phyloP scores from a whole-genome alignment of 2,888 invertebrate genomes.

The Latrodectus hesperus region DNA sequence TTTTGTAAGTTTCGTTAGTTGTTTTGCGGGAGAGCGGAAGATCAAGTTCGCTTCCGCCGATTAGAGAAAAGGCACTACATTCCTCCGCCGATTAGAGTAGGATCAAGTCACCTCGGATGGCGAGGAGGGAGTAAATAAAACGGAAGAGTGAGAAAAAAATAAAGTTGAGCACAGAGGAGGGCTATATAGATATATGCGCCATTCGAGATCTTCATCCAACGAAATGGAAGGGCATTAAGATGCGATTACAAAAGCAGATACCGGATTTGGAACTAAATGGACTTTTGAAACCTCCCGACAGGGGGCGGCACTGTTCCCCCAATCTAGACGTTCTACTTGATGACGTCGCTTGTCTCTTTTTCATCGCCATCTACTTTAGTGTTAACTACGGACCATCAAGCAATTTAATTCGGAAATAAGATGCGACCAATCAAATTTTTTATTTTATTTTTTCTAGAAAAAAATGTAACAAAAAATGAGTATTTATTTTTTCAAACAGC shows the following conservation, averaged over 20 bases:
- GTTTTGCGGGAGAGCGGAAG: constrained; percentile 48
- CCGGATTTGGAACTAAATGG: constrained; percentile 68
- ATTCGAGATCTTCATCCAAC: constrained; percentile 17
- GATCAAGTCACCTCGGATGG: constrained; percentile 57
- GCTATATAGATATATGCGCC: constrained; percentile 42
- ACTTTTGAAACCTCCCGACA: constrained; percentile 58
- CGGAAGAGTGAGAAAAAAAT: background rate
- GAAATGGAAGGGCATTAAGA: constrained; percentile 64
- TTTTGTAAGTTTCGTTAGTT: constrained; percentile 52
- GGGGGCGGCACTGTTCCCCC: constrained; percentile 44
- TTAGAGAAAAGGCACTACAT: constrained; percentile 47
- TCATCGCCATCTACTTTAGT: constrained; percentile 14
- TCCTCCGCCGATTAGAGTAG: constrained; percentile 48
- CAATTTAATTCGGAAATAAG: constrained; percentile 65
- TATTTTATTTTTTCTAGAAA: constrained; percentile 11
- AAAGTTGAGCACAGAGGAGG: background rate
- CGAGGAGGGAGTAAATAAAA: constrained; percentile 11
- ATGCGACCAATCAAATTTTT: constrained; percentile 55
- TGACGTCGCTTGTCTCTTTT: constrained; percentile 26
- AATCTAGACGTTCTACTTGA: constrained; percentile 4
- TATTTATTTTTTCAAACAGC: background rate
- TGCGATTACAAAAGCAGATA: constrained; percentile 68
- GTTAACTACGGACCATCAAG: constrained; percentile 60
- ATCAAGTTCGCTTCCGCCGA: constrained; percentile 50
- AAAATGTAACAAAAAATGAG: background rate